Evolutionary conservation across 2,797 vertebrate genomes (phyloP).

Genomic region (Cirrhinus molitorella): DNA sequence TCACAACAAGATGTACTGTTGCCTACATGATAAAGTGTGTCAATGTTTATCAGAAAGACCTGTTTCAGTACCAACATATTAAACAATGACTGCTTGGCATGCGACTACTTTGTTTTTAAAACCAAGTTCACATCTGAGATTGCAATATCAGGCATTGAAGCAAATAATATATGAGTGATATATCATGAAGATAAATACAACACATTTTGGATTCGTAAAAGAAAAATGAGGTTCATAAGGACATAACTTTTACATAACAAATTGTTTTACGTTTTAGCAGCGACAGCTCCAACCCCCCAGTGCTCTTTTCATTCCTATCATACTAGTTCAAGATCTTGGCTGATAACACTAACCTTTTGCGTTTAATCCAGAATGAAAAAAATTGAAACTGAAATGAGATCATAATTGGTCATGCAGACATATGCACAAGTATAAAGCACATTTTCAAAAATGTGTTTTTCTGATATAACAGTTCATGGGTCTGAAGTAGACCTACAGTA

Average conservation of each 20-base stretch:
- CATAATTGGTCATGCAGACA: background rate
- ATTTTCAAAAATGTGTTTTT: background rate
- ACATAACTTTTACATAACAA: background rate
- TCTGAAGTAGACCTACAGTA: background rate
- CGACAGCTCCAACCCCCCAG: background rate
- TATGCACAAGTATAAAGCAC: background rate
- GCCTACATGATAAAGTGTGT: background rate
- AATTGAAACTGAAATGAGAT: background rate
- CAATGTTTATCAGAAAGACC: background rate
- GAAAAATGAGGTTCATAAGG: background rate
- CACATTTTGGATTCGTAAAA: background rate
- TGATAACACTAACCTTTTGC: background rate
- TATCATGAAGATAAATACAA: background rate
- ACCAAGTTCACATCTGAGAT: background rate
- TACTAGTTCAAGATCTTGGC: background rate
- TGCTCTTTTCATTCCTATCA: slow-evolving; percentile 1
- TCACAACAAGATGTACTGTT: too few relatives aligned
- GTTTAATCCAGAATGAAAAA: background rate
- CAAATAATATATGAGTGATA: background rate
- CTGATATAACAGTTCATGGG: background rate
- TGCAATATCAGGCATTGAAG: too few relatives aligned
- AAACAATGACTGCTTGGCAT: background rate
- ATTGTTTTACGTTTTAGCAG: background rate
- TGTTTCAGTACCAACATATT: background rate
- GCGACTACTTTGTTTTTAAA: background rate